Percentiles rank a stretch among this genome's conserved stretches.
phyloP scores from a whole-genome alignment of 2,113 vertebrate species.

The Hemibagrus wyckioides region DNA sequence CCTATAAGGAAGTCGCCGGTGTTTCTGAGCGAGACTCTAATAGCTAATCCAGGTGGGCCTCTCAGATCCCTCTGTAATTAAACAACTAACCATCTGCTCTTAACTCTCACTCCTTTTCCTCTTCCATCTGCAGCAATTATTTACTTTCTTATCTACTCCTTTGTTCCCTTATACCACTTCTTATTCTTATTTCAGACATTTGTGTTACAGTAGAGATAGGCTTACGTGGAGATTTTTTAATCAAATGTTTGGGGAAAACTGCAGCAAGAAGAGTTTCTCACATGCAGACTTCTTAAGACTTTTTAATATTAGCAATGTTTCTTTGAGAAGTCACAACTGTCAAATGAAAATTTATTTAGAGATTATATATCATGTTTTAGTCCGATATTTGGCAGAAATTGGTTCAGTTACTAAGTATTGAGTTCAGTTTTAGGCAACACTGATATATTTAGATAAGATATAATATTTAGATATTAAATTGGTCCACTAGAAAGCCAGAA shows the following conservation, averaged over 20 bases:
- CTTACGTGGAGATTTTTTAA: not conserved
- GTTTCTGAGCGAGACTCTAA: not conserved
- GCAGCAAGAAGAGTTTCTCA: not conserved
- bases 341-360: not conserved
- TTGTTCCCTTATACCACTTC: not conserved
- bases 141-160: slow-evolving; percentile 22
- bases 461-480: too few relatives aligned
- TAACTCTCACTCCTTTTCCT: slow-evolving; percentile 23
- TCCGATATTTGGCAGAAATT: too few relatives aligned
- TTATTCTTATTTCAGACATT: slow-evolving; percentile 3
- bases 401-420: too few relatives aligned
- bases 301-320: not conserved
- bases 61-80: slow-evolving; percentile 41
- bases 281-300: not conserved
- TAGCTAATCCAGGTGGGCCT: slow-evolving; percentile 11
- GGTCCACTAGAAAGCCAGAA: not conserved
- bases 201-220: not conserved
- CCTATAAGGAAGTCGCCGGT: not conserved
- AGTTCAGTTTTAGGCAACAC: too few relatives aligned
- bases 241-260: not conserved
- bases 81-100: slow-evolving; percentile 46
- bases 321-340: not conserved
- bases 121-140: slow-evolving; percentile 36
- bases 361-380: not conserved
- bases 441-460: too few relatives aligned